Evolutionary conservation across 2,888 invertebrate genomes (phyloP).

Genomic region (Dryococelus australis): DNA sequence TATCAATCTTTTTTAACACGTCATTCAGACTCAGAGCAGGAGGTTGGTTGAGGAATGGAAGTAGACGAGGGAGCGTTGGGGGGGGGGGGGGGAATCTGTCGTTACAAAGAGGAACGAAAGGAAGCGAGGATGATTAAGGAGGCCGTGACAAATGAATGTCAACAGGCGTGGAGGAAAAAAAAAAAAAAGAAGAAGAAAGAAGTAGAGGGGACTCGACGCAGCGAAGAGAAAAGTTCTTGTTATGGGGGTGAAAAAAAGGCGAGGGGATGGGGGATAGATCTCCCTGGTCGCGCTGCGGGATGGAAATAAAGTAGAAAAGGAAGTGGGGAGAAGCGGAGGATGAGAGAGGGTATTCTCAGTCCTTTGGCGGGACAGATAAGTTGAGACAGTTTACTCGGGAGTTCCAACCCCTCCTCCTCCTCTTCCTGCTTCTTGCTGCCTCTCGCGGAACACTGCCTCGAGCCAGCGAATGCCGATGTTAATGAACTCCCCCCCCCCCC

Average conservation of each 20-base stretch:
- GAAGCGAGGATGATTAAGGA: constrained; percentile 2
- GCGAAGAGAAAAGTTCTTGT: neutral
- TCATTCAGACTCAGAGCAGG: neutral
- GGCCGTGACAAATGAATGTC: constrained; percentile 6
- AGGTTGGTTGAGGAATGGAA: neutral
- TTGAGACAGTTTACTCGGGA: neutral
- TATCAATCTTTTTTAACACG: neutral
- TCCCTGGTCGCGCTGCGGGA: neutral
- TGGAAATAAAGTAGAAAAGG: neutral
- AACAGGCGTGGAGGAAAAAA: neutral
- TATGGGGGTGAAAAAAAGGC: neutral
- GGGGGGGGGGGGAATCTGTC: neutral
- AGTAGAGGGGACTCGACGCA: neutral
- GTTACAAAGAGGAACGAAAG: neutral
- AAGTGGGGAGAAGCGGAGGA: neutral
- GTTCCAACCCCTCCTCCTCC: neutral
- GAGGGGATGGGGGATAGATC: neutral
- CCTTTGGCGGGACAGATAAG: neutral
- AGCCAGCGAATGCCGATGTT: neutral
- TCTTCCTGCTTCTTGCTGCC: neutral
- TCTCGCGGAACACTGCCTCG: neutral
- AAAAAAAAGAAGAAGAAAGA: neutral
- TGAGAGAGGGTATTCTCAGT: neutral
- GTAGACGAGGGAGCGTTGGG: neutral
- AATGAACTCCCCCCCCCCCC: neutral